A percentile compares a stretch with the other conserved stretches of the same genome.
Conservation (phyloP, 2,888 invertebrate species). For the Lymantria monacha region DNA sequence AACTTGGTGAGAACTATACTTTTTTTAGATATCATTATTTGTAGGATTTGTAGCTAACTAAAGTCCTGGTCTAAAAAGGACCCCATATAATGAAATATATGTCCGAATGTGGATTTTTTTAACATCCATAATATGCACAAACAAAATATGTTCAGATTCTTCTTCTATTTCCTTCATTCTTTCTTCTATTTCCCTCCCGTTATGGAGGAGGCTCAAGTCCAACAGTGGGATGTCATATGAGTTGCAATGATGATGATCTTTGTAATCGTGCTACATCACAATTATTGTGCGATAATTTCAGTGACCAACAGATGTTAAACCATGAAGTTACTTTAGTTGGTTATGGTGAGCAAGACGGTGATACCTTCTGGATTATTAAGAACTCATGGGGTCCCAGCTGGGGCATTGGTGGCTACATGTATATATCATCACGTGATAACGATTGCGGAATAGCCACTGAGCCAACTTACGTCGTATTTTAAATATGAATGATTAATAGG, state of each 20-base stretch:
- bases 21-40: not conserved
- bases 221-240: no score
- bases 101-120: no score
- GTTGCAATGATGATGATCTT: no score
- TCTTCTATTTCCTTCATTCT: no score
- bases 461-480: conserved; percentile 90
- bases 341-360: conserved; percentile 90
- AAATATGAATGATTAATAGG: conserved; percentile 27
- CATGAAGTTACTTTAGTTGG: conserved; percentile 96
- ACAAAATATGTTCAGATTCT: no score
- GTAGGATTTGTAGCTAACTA: no score
- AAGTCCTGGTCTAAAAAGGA: no score
- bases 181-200: no score
- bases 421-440: conserved; percentile 93
- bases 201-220: no score
- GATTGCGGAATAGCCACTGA: conserved; percentile 93
- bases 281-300: conserved; percentile 56
- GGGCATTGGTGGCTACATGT: conserved; percentile 96
- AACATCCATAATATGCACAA: no score
- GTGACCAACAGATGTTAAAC: conserved; percentile 85
- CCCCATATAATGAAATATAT: no score
- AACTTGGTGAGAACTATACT: conserved; percentile 47
- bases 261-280: no score
- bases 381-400: conserved; percentile 97
- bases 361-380: conserved; percentile 96